These are phyloP conservation scores for Leptobrachium leishanense DNA, from an alignment of 2,113 vertebrate species.

Conservation along the genomic window DNA sequence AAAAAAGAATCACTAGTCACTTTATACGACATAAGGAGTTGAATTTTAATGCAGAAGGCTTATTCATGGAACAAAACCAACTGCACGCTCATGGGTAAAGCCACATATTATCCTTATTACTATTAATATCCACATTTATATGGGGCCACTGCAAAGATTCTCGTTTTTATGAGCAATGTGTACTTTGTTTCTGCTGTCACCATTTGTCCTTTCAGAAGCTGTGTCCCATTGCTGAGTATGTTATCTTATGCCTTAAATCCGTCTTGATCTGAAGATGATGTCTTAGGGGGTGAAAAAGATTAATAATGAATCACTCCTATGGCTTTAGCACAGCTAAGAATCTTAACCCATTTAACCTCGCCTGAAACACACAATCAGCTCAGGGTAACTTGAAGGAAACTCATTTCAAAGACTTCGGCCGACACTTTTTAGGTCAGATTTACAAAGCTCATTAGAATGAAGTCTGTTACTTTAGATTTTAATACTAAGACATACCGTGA, in stretches of 20 bases:
- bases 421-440: slow-evolving; percentile 68
- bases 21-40: no score
- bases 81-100: no score
- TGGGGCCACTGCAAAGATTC: no score
- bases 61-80: no score
- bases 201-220: slow-evolving; percentile 62
- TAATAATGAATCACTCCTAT: slow-evolving; percentile 87
- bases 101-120: no score
- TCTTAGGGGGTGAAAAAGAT: slow-evolving; percentile 88
- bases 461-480: slow-evolving; percentile 65
- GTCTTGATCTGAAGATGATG: slow-evolving; percentile 87
- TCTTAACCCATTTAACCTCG: slow-evolving; percentile 90
- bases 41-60: no score
- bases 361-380: slow-evolving; percentile 74
- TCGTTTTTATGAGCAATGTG: neutral
- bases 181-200: slow-evolving; percentile 53
- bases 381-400: slow-evolving; percentile 70
- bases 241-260: slow-evolving; percentile 83
- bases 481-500: slow-evolving; percentile 61
- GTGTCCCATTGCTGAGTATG: slow-evolving; percentile 63
- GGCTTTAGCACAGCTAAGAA: slow-evolving; percentile 88
- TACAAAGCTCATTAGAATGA: slow-evolving; percentile 67
- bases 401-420: slow-evolving; percentile 69
- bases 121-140: no score
- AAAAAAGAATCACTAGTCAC: no score